Conservation (phyloP, 1,140 invertebrate species). For the Myzus persicae region DNA sequence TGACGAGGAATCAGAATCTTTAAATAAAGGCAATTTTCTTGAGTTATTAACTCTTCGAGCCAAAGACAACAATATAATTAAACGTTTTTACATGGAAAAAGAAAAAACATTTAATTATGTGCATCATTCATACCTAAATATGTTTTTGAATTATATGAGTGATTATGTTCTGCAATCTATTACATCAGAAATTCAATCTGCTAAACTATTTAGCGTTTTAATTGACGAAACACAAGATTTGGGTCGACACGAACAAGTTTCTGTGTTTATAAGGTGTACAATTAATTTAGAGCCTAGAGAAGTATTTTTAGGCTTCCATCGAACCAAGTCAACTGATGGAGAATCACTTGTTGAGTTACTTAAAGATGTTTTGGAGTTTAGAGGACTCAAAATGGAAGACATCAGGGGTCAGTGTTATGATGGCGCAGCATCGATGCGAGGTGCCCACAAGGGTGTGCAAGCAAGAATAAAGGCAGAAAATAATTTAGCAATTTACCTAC, state of each 20-base stretch:
- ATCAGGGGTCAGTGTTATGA: neutral
- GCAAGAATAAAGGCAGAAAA: neutral
- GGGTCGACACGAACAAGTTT: neutral
- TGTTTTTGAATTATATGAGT: neutral
- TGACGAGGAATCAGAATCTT: neutral
- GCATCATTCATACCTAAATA: neutral
- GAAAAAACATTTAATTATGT: constrained; percentile 7
- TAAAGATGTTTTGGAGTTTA: neutral
- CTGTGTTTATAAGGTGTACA: neutral
- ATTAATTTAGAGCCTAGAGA: neutral
- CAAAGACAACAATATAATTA: constrained; percentile 21
- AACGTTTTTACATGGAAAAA: neutral
- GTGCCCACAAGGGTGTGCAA: neutral
- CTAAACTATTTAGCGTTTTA: too few relatives aligned
- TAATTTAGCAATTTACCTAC: constrained; percentile 1
- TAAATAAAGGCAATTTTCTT: neutral
- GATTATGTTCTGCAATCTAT: neutral
- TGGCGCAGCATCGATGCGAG: too few relatives aligned
- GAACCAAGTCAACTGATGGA: neutral
- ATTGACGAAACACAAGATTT: too few relatives aligned
- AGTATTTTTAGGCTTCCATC: neutral
- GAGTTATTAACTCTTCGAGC: neutral
- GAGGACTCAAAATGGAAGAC: neutral
- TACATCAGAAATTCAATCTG: neutral
- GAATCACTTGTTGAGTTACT: neutral